These are phyloP conservation scores for Anaspis maculata DNA, from an alignment of 2,888 invertebrate genomes.

Conservation along the genomic window DNA sequence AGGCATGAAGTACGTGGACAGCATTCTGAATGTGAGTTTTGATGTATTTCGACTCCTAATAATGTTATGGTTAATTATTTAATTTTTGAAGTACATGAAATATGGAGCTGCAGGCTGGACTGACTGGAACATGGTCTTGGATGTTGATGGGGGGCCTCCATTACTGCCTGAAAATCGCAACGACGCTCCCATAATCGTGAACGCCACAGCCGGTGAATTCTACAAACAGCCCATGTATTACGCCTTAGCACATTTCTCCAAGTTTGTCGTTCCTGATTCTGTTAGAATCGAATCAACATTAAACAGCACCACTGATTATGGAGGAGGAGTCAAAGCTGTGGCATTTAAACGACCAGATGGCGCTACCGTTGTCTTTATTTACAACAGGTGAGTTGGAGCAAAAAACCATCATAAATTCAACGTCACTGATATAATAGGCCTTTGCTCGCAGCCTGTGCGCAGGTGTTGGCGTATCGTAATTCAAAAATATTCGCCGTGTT, in stretches of 20 bases:
- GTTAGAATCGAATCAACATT: slow-evolving; percentile 34
- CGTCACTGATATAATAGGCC: no score
- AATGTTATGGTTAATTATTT: no score
- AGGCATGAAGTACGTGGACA: no score
- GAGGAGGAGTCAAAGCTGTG: slow-evolving; percentile 24
- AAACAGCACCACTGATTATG: slow-evolving; percentile 19
- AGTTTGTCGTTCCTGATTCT: slow-evolving; percentile 58
- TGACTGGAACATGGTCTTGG: slow-evolving; percentile 82
- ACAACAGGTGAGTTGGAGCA: slow-evolving; percentile 47
- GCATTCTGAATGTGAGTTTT: no score
- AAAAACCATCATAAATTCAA: no score
- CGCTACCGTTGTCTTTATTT: slow-evolving; percentile 42
- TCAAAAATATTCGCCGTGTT: no score
- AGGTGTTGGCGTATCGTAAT: no score
- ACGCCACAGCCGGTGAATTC: slow-evolving; percentile 57
- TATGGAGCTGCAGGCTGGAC: slow-evolving; percentile 76
- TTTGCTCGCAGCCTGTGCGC: no score
- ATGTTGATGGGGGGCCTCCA: slow-evolving; percentile 70
- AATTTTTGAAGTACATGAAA: slow-evolving; percentile 65
- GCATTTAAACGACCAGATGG: slow-evolving; percentile 49
- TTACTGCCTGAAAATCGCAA: slow-evolving; percentile 74
- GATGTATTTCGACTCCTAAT: no score
- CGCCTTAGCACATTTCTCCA: slow-evolving; percentile 67
- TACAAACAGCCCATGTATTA: slow-evolving; percentile 88
- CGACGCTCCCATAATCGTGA: slow-evolving; percentile 70